phyloP scores from a whole-genome alignment of 2,888 invertebrate species.

The Ormyrus labotus region DNA sequence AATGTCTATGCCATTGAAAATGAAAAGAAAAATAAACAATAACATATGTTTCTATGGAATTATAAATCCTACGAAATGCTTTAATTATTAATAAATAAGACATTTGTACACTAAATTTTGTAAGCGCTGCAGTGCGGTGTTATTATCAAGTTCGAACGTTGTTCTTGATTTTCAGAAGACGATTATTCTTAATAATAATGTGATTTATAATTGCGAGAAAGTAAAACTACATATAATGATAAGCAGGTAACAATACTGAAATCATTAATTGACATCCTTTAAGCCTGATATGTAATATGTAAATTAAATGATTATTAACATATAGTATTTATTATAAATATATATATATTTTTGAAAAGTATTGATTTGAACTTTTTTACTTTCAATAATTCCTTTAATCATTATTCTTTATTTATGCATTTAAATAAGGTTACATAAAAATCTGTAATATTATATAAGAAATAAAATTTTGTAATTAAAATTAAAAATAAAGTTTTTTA shows the following conservation, averaged over 20 bases:
- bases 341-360: conserved; percentile 50
- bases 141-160: conserved; percentile 5
- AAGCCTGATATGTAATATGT: conserved; percentile 41
- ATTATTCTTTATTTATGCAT: conserved; percentile 4
- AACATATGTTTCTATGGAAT: conserved; percentile 17
- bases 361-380: conserved; percentile 18
- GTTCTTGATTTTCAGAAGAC: conserved; percentile 33
- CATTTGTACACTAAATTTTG: conserved; percentile 41
- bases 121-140: conserved; percentile 50
- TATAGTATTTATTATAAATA: conserved; percentile 61
- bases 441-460: conserved; percentile 8
- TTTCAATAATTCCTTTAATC: neutral
- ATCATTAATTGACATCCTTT: conserved; percentile 15
- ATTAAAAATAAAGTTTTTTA: neutral
- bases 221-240: conserved; percentile 6
- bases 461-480: neutral
- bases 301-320: conserved; percentile 61
- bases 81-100: conserved; percentile 21
- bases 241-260: conserved; percentile 34
- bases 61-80: conserved; percentile 25
- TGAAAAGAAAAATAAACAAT: conserved; percentile 15
- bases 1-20: conserved; percentile 15
- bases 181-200: conserved; percentile 34
- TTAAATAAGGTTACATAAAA: neutral
- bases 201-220: conserved; percentile 29